phyloP scores from a whole-genome alignment of 2,797 vertebrate genomes.

The Dipus sagitta region DNA sequence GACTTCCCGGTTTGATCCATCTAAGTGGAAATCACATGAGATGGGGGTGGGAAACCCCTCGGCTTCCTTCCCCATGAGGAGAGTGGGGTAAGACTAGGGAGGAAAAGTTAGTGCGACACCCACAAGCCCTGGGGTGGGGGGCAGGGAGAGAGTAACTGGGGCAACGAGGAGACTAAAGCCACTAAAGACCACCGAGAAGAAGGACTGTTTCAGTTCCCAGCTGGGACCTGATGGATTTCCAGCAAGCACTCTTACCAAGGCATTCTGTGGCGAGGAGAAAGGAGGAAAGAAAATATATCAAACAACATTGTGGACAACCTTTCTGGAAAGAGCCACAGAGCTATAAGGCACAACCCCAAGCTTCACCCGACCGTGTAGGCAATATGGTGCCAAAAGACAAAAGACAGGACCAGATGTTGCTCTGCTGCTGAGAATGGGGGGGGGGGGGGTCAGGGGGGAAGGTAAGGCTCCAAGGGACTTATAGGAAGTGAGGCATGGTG shows the following conservation, averaged over 20 bases:
- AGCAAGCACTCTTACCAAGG: not conserved
- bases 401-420: not conserved
- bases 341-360: not conserved
- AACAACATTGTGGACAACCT: not conserved
- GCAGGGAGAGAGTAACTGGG: not conserved
- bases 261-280: conserved; percentile 19
- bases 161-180: not conserved
- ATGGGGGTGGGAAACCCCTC: not conserved
- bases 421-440: not conserved
- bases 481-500: not conserved
- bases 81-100: not conserved
- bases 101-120: too few species aligned
- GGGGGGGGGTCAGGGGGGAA: too few species aligned
- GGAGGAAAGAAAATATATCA: not conserved
- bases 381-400: not conserved
- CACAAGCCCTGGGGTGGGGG: not conserved
- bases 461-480: not conserved
- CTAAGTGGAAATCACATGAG: conserved; percentile 53
- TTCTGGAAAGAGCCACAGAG: conserved; percentile 9
- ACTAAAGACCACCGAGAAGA: too few species aligned
- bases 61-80: conserved; percentile 20
- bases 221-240: not conserved
- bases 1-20: not conserved
- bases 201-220: not conserved
- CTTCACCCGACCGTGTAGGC: not conserved